Conservation (phyloP, 2,113 vertebrate species). For the Azemiops feae region DNA sequence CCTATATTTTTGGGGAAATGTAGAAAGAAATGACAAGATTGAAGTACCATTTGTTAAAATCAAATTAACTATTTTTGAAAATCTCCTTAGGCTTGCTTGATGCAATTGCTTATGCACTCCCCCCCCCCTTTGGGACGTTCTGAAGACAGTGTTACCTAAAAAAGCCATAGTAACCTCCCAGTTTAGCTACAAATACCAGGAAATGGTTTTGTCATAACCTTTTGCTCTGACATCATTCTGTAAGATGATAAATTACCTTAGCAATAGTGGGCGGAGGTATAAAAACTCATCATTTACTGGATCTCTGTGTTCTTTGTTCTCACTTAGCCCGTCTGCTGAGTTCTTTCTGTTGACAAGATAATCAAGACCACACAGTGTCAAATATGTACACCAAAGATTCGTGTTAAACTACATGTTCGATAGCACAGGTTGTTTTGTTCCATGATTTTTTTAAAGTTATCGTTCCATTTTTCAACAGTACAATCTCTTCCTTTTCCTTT, state of each 20-base stretch:
- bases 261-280: neutral
- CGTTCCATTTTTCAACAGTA: neutral
- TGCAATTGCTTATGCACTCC: neutral
- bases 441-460: neutral
- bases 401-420: neutral
- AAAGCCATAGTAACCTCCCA: accelerated
- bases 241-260: slow-evolving; percentile 11
- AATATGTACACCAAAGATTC: slow-evolving; percentile 1
- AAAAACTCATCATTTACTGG: slow-evolving; percentile 5
- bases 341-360: neutral
- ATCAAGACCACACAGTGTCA: neutral
- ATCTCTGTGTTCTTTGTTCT: slow-evolving; percentile 13
- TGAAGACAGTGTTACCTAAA: neutral
- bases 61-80: neutral
- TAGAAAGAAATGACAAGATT: neutral
- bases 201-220: slow-evolving; percentile 14
- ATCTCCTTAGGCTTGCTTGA: neutral
- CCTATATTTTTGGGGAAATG: neutral
- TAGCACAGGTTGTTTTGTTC: slow-evolving; percentile 17
- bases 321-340: neutral
- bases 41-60: neutral
- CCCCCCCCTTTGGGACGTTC: neutral
- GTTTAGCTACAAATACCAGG: slow-evolving; percentile 11
- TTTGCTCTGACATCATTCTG: slow-evolving; percentile 4
- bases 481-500: neutral